Percentiles rank a stretch among this genome's conserved stretches.
These are phyloP conservation scores for Dicranocentrus wangi DNA, from an alignment of 2,888 invertebrate genomes.

Conservation along the genomic window DNA sequence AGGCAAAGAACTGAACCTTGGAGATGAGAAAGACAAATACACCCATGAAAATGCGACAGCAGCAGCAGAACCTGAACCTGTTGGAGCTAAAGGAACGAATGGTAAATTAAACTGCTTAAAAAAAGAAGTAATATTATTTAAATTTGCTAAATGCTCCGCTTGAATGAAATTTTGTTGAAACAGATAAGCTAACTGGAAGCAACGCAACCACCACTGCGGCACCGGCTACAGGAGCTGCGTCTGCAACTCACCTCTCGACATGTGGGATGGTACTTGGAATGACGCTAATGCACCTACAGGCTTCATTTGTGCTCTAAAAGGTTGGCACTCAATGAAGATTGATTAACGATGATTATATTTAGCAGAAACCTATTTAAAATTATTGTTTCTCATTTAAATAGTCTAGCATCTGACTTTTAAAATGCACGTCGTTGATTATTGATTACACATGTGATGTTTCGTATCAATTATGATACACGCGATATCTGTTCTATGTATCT, in stretches of 20 bases:
- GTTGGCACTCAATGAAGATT: background rate
- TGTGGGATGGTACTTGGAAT: background rate
- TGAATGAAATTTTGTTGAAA: background rate
- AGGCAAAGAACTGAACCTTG: conserved; percentile 23
- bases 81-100: background rate
- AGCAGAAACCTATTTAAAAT: too few species aligned
- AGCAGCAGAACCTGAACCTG: conserved; percentile 24
- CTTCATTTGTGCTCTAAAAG: background rate
- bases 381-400: too few species aligned
- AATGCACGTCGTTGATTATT: too few species aligned
- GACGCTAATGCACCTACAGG: background rate
- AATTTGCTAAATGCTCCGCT: background rate
- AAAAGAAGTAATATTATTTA: background rate
- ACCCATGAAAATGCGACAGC: conserved; percentile 31
- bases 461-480: too few species aligned
- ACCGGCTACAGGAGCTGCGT: conserved; percentile 3
- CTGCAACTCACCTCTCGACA: background rate
- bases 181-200: conserved; percentile 20
- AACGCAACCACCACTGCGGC: background rate
- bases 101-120: background rate
- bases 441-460: too few species aligned
- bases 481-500: too few species aligned
- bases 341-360: too few species aligned
- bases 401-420: too few species aligned
- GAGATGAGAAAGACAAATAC: conserved; percentile 35